Base-by-base conservation (phyloP, 37 sponge, comb jelly and placozoan genomes). In the Spongilla lacustris region DNA sequence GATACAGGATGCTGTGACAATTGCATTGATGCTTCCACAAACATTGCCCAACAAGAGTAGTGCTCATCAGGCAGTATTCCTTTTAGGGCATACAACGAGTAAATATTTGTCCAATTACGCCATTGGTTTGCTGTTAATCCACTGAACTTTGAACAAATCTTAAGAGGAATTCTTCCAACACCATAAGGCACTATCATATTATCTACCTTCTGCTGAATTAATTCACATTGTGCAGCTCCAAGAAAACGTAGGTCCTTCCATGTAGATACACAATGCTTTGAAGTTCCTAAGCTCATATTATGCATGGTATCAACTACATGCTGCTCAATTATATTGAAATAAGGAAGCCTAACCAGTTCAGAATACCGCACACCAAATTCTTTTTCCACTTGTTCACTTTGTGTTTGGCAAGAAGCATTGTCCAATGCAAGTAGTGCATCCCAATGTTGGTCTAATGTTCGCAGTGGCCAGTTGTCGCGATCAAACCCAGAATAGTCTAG, bases 401-500 rank as follows among this genome's bases (percentile, higher is more conserved):
- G 34, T 36, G 81, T 24, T 49, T 74, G 69, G 23, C 76, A 80
- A 13, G 30, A 76, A 33, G 80, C 77, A 30, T 85, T 23, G 30
- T 49, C 10, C 13, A 26, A 29, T 26, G 76, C 50, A 69, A 22
- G 4, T 12, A 71, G 75, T 30, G 32, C 50, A 5, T 5, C 1
- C 21, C 81, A 50, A 68, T 90, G 90, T 1, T 12, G 22, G 2
- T 66, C 69, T 41, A 41, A 36, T 1, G 37, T 30, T 25, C 80
- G 66, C 29, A 58, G 48, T 49, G 68, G 72, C 87, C 87, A 79
- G 22, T 31, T 36, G 14, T 21, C 11, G 0, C 24, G 33, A 71
- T 86, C 81, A 79, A 58, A 86, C 33, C 87, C 87, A 73, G 80
- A 77, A 58, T 80, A 86, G 31, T 79, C 74, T 30, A 73, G 36